Percentiles rank a stretch among this genome's conserved stretches.
Evolutionary conservation across 2,888 invertebrate species (phyloP).

Genomic region (Blastobasis lacticolella): DNA sequence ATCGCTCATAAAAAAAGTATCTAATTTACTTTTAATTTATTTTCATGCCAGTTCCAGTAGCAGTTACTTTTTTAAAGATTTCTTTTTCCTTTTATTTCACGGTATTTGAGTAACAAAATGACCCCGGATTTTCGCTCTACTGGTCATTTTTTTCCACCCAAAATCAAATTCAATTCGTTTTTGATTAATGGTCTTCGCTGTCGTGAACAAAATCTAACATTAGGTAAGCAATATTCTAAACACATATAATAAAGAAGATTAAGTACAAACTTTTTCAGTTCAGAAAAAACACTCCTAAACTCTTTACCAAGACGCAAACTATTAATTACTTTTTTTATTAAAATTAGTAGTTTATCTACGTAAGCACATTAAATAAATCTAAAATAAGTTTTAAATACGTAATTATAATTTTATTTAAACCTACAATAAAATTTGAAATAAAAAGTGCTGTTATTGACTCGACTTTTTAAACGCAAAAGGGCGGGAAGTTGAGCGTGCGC

Average conservation of each 20-base stretch:
- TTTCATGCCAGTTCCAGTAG: too few species aligned
- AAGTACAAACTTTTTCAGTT: too few species aligned
- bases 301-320: too few species aligned
- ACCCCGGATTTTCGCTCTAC: constrained; percentile 3
- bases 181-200: background rate
- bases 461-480: background rate
- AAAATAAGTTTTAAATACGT: too few species aligned
- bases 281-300: too few species aligned
- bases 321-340: too few species aligned
- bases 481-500: constrained; percentile 15
- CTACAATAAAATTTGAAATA: background rate
- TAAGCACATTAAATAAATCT: too few species aligned
- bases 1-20: constrained; percentile 14
- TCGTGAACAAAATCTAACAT: background rate
- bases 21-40: background rate
- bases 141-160: constrained; percentile 1
- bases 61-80: too few species aligned
- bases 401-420: too few species aligned
- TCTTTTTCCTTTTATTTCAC: background rate
- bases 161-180: constrained; percentile 3
- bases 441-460: background rate
- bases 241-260: background rate
- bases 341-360: too few species aligned
- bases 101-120: constrained; percentile 3
- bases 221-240: background rate